These are phyloP conservation scores for Oligia strigilis DNA, from an alignment of 2,888 invertebrate genomes.

Conservation along the genomic window DNA sequence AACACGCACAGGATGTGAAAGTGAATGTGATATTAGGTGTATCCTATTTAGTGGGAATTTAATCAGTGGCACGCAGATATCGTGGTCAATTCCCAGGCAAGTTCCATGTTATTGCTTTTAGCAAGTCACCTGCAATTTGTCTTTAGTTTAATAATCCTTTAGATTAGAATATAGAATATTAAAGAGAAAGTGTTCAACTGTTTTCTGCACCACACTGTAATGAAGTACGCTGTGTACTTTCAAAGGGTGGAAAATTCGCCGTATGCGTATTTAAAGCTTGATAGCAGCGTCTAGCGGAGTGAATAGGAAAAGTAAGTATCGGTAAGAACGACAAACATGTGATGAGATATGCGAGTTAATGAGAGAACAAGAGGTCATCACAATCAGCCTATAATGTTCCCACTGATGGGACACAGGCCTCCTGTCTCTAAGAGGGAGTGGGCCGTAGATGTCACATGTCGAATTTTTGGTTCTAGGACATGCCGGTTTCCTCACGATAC, in stretches of 20 bases:
- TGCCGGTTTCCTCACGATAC: neutral
- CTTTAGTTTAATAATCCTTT: neutral
- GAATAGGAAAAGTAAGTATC: constrained; percentile 68
- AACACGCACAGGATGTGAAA: too few relatives aligned
- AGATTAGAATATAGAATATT: neutral
- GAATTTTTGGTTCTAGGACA: neutral
- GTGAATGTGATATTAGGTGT: too few relatives aligned
- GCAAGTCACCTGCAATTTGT: too few relatives aligned
- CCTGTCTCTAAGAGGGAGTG: neutral
- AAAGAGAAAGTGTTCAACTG: constrained; percentile 9
- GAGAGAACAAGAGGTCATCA: neutral
- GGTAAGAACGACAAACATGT: neutral
- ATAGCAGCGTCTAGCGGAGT: constrained; percentile 68
- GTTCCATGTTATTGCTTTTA: too few relatives aligned
- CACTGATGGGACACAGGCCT: neutral
- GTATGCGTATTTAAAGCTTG: constrained; percentile 70
- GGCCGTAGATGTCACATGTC: neutral
- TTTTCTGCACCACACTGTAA: constrained; percentile 64
- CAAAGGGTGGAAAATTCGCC: constrained; percentile 71
- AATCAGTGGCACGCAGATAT: too few relatives aligned
- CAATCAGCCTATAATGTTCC: neutral
- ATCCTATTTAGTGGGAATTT: too few relatives aligned
- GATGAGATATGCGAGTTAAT: neutral
- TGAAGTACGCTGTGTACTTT: constrained; percentile 56
- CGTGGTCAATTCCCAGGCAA: too few relatives aligned